A percentile compares a stretch with the other conserved stretches of the same genome.
These are phyloP conservation scores for Pandemis cinnamomeana DNA, from an alignment of 2,888 invertebrate species.

Conservation along the genomic window DNA sequence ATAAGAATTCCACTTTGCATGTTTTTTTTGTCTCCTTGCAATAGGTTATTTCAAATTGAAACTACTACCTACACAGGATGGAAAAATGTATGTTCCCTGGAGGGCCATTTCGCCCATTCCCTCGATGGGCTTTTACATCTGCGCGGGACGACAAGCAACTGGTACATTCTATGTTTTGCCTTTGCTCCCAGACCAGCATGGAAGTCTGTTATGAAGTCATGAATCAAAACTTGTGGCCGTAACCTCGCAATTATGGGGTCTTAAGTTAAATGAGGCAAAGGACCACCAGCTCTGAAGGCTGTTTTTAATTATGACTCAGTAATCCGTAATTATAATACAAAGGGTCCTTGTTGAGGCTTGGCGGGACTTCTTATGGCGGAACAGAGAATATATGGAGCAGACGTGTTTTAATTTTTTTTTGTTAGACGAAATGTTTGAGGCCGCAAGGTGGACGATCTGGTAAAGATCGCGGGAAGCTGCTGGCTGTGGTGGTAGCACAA, in stretches of 20 bases:
- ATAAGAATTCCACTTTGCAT: neutral
- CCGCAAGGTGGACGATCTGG: no score
- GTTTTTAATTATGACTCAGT: constrained; percentile 44
- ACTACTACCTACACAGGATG: neutral
- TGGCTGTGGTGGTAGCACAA: no score
- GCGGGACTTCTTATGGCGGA: constrained; percentile 44
- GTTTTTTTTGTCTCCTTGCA: neutral
- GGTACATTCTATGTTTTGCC: no score
- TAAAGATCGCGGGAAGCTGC: no score
- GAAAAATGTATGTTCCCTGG: no score
- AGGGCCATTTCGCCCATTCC: no score
- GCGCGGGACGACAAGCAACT: no score
- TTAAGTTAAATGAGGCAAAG: constrained; percentile 18
- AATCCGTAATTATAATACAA: constrained; percentile 62
- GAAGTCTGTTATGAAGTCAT: neutral
- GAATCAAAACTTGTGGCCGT: neutral
- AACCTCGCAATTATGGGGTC: constrained; percentile 5
- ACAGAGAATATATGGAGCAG: constrained; percentile 48
- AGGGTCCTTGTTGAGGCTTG: constrained; percentile 52
- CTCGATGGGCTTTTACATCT: no score
- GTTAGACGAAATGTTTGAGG: no score
- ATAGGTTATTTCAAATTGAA: neutral
- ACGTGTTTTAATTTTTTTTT: neutral
- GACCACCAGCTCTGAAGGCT: constrained; percentile 31
- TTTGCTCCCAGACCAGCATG: no score